Evolutionary conservation across 2,888 invertebrate genomes (phyloP).

Genomic region (Torymus tubicola): DNA sequence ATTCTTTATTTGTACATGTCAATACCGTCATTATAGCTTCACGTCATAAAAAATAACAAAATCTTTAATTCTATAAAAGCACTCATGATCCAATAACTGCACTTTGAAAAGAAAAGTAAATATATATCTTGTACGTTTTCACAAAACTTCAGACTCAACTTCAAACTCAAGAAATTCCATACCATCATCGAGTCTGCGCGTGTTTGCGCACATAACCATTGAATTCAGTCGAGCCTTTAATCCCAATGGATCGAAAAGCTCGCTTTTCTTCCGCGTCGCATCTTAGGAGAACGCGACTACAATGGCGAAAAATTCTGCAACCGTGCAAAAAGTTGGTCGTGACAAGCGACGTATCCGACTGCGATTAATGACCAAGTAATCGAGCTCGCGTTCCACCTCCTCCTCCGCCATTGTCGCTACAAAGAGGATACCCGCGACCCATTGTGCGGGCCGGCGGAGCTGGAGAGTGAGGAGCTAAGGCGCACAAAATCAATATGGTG

Average conservation of each 20-base stretch:
- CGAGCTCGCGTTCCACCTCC: constrained; percentile 11
- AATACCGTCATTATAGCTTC: no score
- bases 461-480: constrained; percentile 6
- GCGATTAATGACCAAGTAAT: constrained; percentile 42
- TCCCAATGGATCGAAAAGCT: constrained; percentile 24
- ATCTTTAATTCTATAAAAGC: no score
- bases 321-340: constrained; percentile 1
- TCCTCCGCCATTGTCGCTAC: background rate
- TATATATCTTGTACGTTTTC: no score
- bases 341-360: background rate
- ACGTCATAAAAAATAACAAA: no score
- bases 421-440: constrained; percentile 31
- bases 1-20: no score
- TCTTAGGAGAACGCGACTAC: no score
- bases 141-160: no score
- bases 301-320: background rate
- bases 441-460: constrained; percentile 6
- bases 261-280: background rate
- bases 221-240: constrained; percentile 4
- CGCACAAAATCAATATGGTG: constrained; percentile 43
- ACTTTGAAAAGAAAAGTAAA: no score
- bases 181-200: no score
- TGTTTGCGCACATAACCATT: background rate
- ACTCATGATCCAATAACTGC: no score
- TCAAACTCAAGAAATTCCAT: no score